Conservation (phyloP, 2,888 invertebrate genomes). For the Rhimphoctona megacephalus region DNA sequence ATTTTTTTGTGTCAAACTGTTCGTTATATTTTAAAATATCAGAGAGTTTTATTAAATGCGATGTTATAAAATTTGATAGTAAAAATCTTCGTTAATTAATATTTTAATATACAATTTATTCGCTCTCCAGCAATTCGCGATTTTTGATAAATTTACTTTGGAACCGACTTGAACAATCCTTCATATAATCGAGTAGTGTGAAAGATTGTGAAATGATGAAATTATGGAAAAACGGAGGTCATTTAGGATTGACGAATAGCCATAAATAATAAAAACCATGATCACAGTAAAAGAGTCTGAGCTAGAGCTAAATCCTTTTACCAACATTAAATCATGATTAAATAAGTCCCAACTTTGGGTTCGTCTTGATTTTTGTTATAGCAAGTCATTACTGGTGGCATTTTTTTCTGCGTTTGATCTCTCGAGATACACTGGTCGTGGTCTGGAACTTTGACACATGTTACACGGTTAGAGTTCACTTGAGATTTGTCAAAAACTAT, state of each 20-base stretch:
- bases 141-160: neutral
- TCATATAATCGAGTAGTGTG: neutral
- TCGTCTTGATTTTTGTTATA: neutral
- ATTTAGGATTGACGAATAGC: too few relatives aligned
- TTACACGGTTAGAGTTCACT: conserved; percentile 1
- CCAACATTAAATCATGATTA: neutral
- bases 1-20: neutral
- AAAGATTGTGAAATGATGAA: neutral
- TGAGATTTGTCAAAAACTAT: conserved; percentile 31
- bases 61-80: neutral
- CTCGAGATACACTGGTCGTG: neutral
- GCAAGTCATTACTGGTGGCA: neutral
- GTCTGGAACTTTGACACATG: neutral
- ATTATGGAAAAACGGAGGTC: neutral
- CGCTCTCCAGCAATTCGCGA: neutral
- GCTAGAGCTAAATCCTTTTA: too few relatives aligned
- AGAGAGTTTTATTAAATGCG: neutral
- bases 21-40: neutral
- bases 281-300: too few relatives aligned
- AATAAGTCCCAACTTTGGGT: neutral
- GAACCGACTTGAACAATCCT: neutral
- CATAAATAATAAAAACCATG: too few relatives aligned
- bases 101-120: neutral
- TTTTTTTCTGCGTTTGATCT: neutral
- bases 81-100: neutral